phyloP scores from a whole-genome alignment of 1,140 invertebrate species.

The Paracyclopina nana region DNA sequence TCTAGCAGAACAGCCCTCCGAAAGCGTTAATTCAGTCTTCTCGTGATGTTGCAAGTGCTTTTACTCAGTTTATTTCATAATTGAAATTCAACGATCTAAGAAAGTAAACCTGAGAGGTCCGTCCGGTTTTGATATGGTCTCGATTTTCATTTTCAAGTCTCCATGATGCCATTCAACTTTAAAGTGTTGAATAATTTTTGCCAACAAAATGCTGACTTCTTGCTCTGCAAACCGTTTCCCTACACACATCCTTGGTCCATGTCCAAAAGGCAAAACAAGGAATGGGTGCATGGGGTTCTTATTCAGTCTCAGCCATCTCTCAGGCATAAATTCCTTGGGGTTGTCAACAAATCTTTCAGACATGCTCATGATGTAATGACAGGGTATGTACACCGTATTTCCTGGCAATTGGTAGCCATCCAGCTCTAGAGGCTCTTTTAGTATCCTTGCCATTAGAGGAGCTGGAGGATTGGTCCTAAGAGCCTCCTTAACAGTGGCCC shows the following conservation, averaged over 20 bases:
- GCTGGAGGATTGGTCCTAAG: not conserved
- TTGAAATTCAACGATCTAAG: not conserved
- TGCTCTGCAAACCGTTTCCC: constrained; percentile 58
- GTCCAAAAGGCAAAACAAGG: constrained; percentile 55
- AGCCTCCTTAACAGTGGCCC: not conserved
- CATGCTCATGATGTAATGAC: not conserved
- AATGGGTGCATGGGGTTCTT: constrained; percentile 44
- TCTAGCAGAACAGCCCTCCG: too few relatives aligned
- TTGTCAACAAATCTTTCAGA: not conserved
- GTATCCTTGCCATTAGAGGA: not conserved
- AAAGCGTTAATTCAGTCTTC: too few relatives aligned
- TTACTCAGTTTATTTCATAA: too few relatives aligned
- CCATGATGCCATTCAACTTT: not conserved
- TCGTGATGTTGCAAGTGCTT: too few relatives aligned
- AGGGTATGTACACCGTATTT: not conserved
- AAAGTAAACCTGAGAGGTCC: not conserved
- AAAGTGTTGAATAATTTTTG: not conserved
- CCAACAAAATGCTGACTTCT: constrained; percentile 34
- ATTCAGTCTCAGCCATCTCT: not conserved
- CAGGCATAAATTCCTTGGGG: not conserved
- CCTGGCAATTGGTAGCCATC: not conserved
- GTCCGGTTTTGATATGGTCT: not conserved
- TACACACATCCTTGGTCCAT: constrained; percentile 58
- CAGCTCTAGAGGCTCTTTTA: not conserved
- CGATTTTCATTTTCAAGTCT: not conserved